Base-by-base conservation (phyloP, 1,140 invertebrate species). In the Lepidurus packardi region DNA sequence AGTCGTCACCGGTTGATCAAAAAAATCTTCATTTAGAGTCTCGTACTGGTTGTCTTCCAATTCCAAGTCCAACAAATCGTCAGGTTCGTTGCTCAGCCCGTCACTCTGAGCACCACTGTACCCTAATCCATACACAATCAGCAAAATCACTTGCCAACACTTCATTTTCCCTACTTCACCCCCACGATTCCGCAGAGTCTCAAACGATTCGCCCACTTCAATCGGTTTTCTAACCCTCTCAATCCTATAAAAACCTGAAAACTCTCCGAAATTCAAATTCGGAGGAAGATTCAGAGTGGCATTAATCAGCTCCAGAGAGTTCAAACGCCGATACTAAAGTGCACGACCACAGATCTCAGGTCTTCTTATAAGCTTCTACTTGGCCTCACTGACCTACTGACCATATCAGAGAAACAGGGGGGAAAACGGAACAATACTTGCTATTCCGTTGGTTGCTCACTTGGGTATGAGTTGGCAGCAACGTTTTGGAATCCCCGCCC, bases 311-410 rank as follows among this genome's bases (percentile, higher is more conserved):
- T 21, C 24, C 34, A 25, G 78, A 73, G 34, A 47, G 73, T 43
- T 74, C 65, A 43, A 73, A 34, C 43, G 42, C 73, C 9, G n/a
- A 16, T 11, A 44, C 44, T 74, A 74, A 73, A 45, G 44, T 74
- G 47, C n/a, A 25, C n/a, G 34, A 45, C 21, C n/a, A 7, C 43
- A 74, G 41, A 45, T 74, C 78, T 41, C 75, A 78, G 74, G 75
- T 78, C 9, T 65, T 65, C 53, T 65, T 65, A 65, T 65, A 65
- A 78, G 43, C 78, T 74, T 78, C 65, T 78, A 13, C 73, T 73
- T 74, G 78, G 78, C 78, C 78, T 78, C 73, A 78, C 74, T 78
- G 78, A 78, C 78, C 78, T 34, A 78, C 78, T 78, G 78, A 78
- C 78, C 78, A 65, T 21, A 16, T 5, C 16, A 65, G 6, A 13